Evolutionary conservation across 2,797 vertebrate genomes (phyloP), one percentile per base, ranked within the genome.

Genomic region (Pangasius djambal): DNA sequence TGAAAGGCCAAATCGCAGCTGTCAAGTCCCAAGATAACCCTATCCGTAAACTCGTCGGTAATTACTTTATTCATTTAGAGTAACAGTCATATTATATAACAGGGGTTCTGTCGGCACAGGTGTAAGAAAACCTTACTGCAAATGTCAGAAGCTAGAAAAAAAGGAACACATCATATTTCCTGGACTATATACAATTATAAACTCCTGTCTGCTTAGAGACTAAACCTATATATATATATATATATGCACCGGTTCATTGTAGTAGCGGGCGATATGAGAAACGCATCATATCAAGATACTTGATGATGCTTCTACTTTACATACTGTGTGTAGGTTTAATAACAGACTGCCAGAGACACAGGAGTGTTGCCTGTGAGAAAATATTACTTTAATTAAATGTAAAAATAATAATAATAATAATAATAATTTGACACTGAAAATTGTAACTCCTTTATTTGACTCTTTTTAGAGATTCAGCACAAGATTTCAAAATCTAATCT

Each of bases 1-100:
- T 99, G 79, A 98, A 96, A 94, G 98, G 98, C 57, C 98, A 99
- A 85, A 97, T 99, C 93, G 96, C 95, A 28, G 97, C 98, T 0
- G 92, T 94, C 89, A 92, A 93, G 88, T 95, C 94, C 65, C 93
- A 95, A 0, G 97, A 97, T 13, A 98, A 98, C 94, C 94, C 96
- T 8, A 94, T 99, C 67, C 97, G 96, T 93, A 97, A 95, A 93
- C 96, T 99, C 40, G 97, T 99, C 95, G 98, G 99, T 99, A 96
- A 93, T 81, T 18, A 52, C 3, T 13, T 28, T 50, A 67, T 87
- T 85, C 55, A 15, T 59, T 86, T 77, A 34, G 34, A 44, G 6
- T 69, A 59, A 22, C 40, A 3, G 78, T 57, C 16, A 12, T 8
- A 8, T n/a, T 18, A n/a, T n/a, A 28, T 22, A 81, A n/a, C 15